Evolutionary conservation across 2,888 invertebrate species (phyloP).

Genomic region (Priocnemis perturbator): DNA sequence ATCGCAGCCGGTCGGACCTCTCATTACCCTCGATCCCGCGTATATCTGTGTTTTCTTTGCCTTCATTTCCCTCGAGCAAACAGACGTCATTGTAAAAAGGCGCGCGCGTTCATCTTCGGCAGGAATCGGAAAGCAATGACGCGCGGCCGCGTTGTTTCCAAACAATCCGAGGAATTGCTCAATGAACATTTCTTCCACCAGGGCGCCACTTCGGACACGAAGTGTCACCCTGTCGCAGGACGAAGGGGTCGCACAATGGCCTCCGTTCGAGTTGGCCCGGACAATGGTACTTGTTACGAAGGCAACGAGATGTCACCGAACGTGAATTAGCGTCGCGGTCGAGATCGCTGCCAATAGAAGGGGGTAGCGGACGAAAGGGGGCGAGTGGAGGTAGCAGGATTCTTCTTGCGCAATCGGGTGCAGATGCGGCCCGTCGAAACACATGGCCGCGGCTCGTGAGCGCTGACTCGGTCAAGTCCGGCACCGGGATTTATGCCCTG

Average conservation of each 20-base stretch:
- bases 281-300: constrained; percentile 73
- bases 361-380: constrained; percentile 17
- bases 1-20: too few species aligned
- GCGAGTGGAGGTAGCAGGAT: constrained; percentile 47
- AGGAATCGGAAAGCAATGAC: too few species aligned
- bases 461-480: too few species aligned
- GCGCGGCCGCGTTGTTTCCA: constrained; percentile 55
- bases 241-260: constrained; percentile 51
- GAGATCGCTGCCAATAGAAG: constrained; percentile 29
- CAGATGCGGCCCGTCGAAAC: constrained; percentile 58
- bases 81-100: not conserved
- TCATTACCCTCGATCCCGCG: too few species aligned
- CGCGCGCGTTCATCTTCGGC: not conserved
- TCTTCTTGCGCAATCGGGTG: constrained; percentile 54
- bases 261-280: constrained; percentile 59
- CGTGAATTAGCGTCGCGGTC: constrained; percentile 70
- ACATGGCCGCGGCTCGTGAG: constrained; percentile 20
- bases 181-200: constrained; percentile 62
- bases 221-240: constrained; percentile 35
- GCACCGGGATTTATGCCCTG: constrained; percentile 40
- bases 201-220: constrained; percentile 56
- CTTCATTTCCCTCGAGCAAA: too few species aligned
- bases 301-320: constrained; percentile 72
- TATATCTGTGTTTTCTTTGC: too few species aligned
- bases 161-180: constrained; percentile 64